Evolutionary conservation across 2,113 vertebrate genomes (phyloP).

Genomic region (Microtus pennsylvanicus): DNA sequence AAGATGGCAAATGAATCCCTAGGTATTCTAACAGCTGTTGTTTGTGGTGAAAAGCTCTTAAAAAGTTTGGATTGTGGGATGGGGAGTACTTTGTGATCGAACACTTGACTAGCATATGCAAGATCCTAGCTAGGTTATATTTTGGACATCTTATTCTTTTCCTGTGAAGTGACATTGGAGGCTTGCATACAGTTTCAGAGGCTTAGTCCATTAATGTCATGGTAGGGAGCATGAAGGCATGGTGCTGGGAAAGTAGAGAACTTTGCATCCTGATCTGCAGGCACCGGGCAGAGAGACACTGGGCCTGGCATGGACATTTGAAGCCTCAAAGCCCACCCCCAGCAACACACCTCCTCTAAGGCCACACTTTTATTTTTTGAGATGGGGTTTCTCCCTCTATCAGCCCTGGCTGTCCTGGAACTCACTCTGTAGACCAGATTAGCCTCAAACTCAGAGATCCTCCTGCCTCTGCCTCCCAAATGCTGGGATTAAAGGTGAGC

Average conservation of each 20-base stretch:
- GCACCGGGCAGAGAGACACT: neutral
- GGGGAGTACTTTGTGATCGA: neutral
- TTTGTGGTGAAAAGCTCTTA: neutral
- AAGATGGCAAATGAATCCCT: constrained; percentile 1
- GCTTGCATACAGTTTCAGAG: neutral
- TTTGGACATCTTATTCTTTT: neutral
- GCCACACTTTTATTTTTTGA: neutral
- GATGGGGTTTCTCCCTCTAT: no score
- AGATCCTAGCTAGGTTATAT: neutral
- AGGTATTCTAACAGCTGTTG: neutral
- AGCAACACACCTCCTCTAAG: neutral
- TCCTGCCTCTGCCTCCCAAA: neutral
- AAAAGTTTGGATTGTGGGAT: neutral
- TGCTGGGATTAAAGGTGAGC: neutral
- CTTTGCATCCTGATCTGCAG: neutral
- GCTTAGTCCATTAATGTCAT: neutral
- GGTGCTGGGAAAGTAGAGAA: neutral
- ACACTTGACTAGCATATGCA: neutral
- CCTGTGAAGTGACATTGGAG: neutral
- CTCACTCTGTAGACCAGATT: neutral
- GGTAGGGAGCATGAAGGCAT: neutral
- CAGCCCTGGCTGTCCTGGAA: no score
- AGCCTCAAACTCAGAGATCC: neutral
- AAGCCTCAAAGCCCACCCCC: neutral
- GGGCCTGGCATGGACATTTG: neutral